Percentiles rank a stretch among this genome's conserved stretches.
These are phyloP conservation scores for Struthidea cinerea DNA, from an alignment of 2,113 vertebrate genomes.

Conservation along the genomic window DNA sequence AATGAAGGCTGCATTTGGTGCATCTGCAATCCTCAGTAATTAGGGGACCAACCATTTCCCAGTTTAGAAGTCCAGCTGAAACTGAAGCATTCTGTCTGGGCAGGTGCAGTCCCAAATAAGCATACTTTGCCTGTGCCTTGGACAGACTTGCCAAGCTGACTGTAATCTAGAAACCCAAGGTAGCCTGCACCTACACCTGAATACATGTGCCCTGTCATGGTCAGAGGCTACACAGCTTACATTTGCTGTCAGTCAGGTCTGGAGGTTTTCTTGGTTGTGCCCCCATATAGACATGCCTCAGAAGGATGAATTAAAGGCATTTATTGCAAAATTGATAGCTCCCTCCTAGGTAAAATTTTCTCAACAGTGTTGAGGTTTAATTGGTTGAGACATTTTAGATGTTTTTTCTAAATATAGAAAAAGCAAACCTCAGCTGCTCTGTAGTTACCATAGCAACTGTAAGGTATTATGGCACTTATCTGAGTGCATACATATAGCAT, in stretches of 20 bases:
- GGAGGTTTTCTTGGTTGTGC: rapidly evolving
- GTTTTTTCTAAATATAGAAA: conserved; percentile 27
- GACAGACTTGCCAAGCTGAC: background rate
- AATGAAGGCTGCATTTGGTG: background rate
- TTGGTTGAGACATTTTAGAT: background rate
- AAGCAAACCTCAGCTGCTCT: conserved; percentile 21
- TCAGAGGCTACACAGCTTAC: background rate
- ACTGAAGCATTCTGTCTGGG: background rate
- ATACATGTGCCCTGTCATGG: background rate
- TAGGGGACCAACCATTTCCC: background rate
- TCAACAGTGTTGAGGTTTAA: background rate
- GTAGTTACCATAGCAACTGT: conserved; percentile 56
- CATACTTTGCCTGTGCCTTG: background rate
- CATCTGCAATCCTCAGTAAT: background rate
- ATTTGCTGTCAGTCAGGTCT: background rate
- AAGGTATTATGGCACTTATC: conserved; percentile 27
- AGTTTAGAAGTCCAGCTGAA: background rate
- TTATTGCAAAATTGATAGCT: background rate
- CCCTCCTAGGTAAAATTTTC: background rate
- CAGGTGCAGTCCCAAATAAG: background rate
- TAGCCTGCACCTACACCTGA: background rate
- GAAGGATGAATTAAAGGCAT: background rate
- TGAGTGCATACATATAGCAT: background rate
- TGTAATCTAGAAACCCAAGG: background rate
- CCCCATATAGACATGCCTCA: background rate